Conservation (phyloP, 2,113 vertebrate species). For the Saccopteryx leptura region DNA sequence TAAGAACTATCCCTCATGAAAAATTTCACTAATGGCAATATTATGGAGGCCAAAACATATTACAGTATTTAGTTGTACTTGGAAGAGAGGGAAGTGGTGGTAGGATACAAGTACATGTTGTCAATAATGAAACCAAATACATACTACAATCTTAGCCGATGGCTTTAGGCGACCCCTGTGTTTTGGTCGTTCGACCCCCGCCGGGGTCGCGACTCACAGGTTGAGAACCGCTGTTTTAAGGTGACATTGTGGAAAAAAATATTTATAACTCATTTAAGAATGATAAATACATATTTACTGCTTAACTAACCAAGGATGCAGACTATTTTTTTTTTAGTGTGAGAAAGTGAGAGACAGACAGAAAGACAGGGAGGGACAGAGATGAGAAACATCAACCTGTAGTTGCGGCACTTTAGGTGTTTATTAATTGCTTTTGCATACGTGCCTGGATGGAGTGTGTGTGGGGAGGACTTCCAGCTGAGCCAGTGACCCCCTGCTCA, state of each 20-base stretch:
- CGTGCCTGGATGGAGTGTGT: too few relatives aligned
- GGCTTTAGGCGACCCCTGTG: too few relatives aligned
- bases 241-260: slow-evolving; percentile 14
- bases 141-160: background rate
- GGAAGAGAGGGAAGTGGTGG: background rate
- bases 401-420: too few relatives aligned
- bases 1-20: slow-evolving; percentile 24
- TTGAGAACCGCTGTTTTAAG: background rate
- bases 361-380: too few relatives aligned
- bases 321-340: background rate
- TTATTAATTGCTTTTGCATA: too few relatives aligned
- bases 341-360: too few relatives aligned
- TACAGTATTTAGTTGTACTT: background rate
- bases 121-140: slow-evolving; percentile 17
- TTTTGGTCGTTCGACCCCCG: too few relatives aligned
- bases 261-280: slow-evolving; percentile 2
- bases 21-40: slow-evolving; percentile 29
- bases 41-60: background rate
- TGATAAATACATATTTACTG: slow-evolving; percentile 38
- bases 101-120: background rate
- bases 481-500: too few relatives aligned
- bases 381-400: too few relatives aligned
- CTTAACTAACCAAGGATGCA: slow-evolving; percentile 17
- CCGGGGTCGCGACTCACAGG: too few relatives aligned
- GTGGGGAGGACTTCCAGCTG: too few relatives aligned